Base-by-base conservation (phyloP, 1,140 invertebrate species). In the Ceratina australensis region DNA sequence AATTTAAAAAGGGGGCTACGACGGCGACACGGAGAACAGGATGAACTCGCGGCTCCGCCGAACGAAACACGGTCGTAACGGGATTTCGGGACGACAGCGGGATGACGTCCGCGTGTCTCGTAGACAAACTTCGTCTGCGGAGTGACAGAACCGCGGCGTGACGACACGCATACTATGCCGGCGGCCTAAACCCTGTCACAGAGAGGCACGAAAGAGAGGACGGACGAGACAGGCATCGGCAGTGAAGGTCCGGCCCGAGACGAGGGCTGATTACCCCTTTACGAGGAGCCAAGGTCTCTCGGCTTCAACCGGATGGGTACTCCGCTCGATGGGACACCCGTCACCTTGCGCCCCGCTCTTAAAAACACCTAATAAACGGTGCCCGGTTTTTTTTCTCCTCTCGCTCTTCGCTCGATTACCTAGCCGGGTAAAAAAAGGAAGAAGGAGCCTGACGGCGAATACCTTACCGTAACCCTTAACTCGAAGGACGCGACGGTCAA, bases 221-320 rank as follows among this genome's bases (percentile, higher is more conserved):
- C 61, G 78, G 76, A 72, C 67, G 77, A 64, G 80, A 81, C 72
- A 81, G 64, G 80, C 83, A 87, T 88, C 89, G 81, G 12, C 65
- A 79, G 85, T 83, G 89, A 90, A 91, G 89, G 91, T 87, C 88
- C 86, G 81, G 59, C 73, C 68, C 61, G 77, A 82, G 26, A 61
- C 83, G 81, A 88, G 88, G 90, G 88, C 88, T 90, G 90, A 91
- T 92, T 92, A 92, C 91, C 92, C 92, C 91, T 92, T 92, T 92
- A 91, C 83, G 87, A 89, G 81, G 26, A 81, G 74, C 83, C 89
- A 91, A 92, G 90, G 89, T 85, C 87, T 85, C 87, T 79, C 87
- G 50, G 47, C 81, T 77, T 79, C 72, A 82, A 71, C 28, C 26
- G 57, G 59, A 72, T 42, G 8, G 42, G 52, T 56, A 15, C 69